phyloP scores from a whole-genome alignment of 2,888 invertebrate species.

The Cheilosia grossa region DNA sequence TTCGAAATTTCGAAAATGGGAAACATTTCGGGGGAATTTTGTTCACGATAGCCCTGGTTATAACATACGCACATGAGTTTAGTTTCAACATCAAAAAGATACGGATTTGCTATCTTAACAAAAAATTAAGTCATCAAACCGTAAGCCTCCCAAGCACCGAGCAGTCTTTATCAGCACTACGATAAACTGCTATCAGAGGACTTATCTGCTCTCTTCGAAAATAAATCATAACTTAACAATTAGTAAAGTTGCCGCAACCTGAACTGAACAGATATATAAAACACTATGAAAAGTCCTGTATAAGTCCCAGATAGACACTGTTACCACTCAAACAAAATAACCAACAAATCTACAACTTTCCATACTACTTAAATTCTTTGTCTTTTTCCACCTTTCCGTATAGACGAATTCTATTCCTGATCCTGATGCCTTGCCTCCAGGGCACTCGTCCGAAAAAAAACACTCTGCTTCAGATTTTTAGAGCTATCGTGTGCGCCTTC shows the following conservation, averaged over 20 bases:
- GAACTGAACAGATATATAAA: background rate
- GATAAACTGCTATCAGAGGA: slow-evolving; percentile 21
- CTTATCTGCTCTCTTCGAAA: slow-evolving; percentile 20
- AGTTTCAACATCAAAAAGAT: background rate
- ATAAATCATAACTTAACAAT: slow-evolving; percentile 12
- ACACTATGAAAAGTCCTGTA: background rate
- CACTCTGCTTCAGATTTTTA: slow-evolving; percentile 44
- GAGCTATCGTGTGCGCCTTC: slow-evolving; percentile 11
- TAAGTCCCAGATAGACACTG: background rate
- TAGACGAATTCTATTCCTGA: background rate
- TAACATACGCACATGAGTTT: too few relatives aligned
- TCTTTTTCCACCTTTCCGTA: background rate
- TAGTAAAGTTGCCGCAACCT: slow-evolving; percentile 1
- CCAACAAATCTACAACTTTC: background rate
- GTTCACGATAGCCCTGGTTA: too few relatives aligned
- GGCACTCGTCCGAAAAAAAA: slow-evolving; percentile 29
- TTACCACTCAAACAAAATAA: background rate
- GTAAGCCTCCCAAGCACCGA: slow-evolving; percentile 1
- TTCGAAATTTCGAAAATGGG: too few relatives aligned
- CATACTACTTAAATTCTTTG: background rate
- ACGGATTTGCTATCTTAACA: background rate
- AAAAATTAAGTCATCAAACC: slow-evolving; percentile 12
- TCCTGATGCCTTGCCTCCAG: slow-evolving; percentile 4
- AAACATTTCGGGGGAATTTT: too few relatives aligned
- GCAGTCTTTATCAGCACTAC: slow-evolving; percentile 4